Evolutionary conservation across 2,113 vertebrate genomes (phyloP).

Genomic region (Eptesicus fuscus): DNA sequence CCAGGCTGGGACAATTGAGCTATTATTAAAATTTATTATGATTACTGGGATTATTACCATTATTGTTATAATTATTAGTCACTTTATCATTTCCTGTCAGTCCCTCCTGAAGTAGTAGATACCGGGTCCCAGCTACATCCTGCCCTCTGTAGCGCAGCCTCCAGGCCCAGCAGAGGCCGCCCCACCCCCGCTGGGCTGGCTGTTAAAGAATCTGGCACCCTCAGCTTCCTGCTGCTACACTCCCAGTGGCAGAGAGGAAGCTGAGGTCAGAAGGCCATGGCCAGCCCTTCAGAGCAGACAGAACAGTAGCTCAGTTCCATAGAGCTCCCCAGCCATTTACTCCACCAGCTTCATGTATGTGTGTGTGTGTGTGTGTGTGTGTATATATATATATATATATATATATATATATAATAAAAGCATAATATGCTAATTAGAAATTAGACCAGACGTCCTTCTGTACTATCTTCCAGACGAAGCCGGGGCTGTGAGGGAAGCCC

Average conservation of each 20-base stretch:
- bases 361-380: not conserved
- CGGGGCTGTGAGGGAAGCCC: no score
- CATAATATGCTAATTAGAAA: no score
- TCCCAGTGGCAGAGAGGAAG: not conserved
- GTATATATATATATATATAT: not conserved
- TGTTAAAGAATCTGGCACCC: not conserved
- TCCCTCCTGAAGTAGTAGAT: not conserved
- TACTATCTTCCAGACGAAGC: no score
- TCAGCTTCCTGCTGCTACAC: not conserved
- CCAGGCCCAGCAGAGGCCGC: not conserved
- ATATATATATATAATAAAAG: no score
- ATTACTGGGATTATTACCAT: not conserved
- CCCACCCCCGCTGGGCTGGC: accelerated
- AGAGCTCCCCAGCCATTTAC: not conserved
- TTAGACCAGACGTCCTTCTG: no score
- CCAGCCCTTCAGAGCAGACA: not conserved
- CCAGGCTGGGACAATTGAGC: not conserved
- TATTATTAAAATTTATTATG: not conserved
- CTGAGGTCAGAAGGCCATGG: not conserved
- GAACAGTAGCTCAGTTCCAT: not conserved
- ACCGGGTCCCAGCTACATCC: not conserved
- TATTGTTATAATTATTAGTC: not conserved
- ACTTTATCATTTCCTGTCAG: not conserved
- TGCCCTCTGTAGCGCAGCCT: not conserved
- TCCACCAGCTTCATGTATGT: not conserved